A percentile compares a stretch with the other conserved stretches of the same genome.
These are phyloP conservation scores for Gadus macrocephalus DNA, from an alignment of 2,113 vertebrate species.

Conservation along the genomic window DNA sequence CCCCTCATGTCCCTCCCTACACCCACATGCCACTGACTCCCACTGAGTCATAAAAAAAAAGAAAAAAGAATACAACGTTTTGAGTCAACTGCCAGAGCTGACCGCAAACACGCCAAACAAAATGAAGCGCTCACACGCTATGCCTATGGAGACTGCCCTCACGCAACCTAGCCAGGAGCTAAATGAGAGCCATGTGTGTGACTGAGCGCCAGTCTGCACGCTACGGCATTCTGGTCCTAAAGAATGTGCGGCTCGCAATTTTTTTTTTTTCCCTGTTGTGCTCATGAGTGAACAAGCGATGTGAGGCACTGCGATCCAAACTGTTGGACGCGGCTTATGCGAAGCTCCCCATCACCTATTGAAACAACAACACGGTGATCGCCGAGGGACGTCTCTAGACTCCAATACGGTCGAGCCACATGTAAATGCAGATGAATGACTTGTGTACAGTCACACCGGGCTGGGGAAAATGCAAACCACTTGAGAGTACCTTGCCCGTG, in stretches of 20 bases:
- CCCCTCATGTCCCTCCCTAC: slow-evolving; percentile 6
- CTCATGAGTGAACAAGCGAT: neutral
- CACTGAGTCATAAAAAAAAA: slow-evolving; percentile 43
- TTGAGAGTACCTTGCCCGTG: neutral
- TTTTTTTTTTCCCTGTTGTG: neutral
- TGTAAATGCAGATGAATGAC: neutral
- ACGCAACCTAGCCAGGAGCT: slow-evolving; percentile 48
- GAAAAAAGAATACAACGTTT: slow-evolving; percentile 28
- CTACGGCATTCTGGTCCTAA: slow-evolving; percentile 41
- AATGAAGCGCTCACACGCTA: slow-evolving; percentile 57
- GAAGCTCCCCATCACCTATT: neutral
- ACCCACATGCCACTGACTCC: slow-evolving; percentile 20
- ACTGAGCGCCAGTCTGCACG: slow-evolving; percentile 38
- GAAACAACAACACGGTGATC: neutral
- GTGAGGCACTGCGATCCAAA: no score
- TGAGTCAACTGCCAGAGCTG: slow-evolving; percentile 38
- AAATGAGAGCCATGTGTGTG: slow-evolving; percentile 59
- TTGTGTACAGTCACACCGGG: neutral
- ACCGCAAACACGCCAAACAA: slow-evolving; percentile 48
- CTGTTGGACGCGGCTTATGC: neutral
- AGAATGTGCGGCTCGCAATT: neutral
- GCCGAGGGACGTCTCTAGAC: no score
- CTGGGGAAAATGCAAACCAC: neutral
- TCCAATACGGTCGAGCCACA: no score
- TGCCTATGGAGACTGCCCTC: slow-evolving; percentile 40